Evolutionary conservation across 2,888 invertebrate species (phyloP), one percentile per base, ranked within the genome.

Genomic region (Punctoribates punctum): DNA sequence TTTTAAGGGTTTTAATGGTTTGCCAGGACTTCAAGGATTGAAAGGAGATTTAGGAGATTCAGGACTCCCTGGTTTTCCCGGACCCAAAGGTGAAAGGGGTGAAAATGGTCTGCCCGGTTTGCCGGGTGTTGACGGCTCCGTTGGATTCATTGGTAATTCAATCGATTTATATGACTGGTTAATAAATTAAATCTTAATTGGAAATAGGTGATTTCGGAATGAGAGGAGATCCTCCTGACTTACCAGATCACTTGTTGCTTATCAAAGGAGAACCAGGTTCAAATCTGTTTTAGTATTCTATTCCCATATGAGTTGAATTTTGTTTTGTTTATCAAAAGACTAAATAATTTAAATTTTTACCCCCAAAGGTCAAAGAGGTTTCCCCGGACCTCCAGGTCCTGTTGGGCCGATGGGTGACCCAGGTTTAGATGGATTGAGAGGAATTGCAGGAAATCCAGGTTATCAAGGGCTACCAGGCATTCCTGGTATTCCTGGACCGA

Each of bases 121-220:
- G 11, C 77, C 79, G 23, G 81, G 80, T 57, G 23, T 75, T 38
- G 79, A 80, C 73, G 83, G 83, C 23, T 73, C 77, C 11, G 77
- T 80, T 62, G 89, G 89, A 20, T 77, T 82, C 11, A 73, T 82
- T 78, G 91, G 91, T 46, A 81, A 17, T 77, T 75, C 8, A 75
- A 78, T 73, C 82, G 81, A 74, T 48, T 81, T 60, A n/a, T n/a
- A n/a, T n/a, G n/a, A n/a, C n/a, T n/a, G n/a, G n/a, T n/a, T n/a
- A n/a, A n/a, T n/a, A n/a, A n/a, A n/a, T n/a, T n/a, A n/a, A n/a
- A n/a, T n/a, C n/a, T 34, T 34, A 20, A 13, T 27, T n/a, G 6
- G 5, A 38, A 51, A 51, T n/a, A 60, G 34, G 75, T 65, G 80
- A 65, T 17, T 25, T 5, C 67, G 81, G 81, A 38, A 73, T 74